phyloP scores from a whole-genome alignment of 2,113 vertebrate species.

The Micronycteris hirsuta region DNA sequence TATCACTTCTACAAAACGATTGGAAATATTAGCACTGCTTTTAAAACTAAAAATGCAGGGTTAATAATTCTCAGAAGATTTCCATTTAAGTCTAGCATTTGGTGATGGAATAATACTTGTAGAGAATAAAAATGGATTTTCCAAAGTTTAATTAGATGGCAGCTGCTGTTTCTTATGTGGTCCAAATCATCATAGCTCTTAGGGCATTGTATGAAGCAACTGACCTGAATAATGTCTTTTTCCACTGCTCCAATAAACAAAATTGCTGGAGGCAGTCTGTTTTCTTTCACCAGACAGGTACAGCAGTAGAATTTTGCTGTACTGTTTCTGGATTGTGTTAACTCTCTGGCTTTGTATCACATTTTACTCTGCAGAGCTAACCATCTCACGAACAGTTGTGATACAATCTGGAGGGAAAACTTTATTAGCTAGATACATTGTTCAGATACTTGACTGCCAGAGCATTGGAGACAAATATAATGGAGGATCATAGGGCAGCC shows the following conservation, averaged over 20 bases:
- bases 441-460: background rate
- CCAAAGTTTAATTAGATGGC: conserved; percentile 52
- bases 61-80: conserved; percentile 16
- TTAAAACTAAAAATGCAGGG: background rate
- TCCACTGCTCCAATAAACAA: conserved; percentile 18
- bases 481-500: background rate
- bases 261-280: background rate
- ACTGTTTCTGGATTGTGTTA: conserved; percentile 15
- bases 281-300: conserved; percentile 15
- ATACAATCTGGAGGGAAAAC: background rate
- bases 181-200: background rate
- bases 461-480: background rate
- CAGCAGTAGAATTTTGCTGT: background rate
- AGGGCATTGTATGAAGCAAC: background rate
- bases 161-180: background rate
- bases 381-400: background rate
- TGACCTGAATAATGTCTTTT: conserved; percentile 2
- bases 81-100: background rate
- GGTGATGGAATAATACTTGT: background rate
- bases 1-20: background rate
- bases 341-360: background rate
- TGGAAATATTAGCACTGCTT: background rate
- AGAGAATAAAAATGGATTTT: conserved; percentile 31
- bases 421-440: background rate
- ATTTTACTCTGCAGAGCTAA: background rate